Evolutionary conservation across 2,888 invertebrate species (phyloP).

Genomic region (Rhamnusium bicolor): DNA sequence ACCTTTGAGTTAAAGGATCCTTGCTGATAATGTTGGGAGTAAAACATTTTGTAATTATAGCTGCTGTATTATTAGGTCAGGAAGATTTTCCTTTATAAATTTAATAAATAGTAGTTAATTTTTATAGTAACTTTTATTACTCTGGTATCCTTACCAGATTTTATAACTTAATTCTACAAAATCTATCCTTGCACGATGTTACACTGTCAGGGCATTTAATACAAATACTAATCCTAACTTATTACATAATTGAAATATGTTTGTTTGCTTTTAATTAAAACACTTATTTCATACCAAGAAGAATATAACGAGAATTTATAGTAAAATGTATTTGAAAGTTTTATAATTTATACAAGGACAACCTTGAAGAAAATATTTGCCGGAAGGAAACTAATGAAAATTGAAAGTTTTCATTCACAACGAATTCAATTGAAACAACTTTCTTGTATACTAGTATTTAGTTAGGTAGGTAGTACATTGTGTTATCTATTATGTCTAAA

Average conservation of each 20-base stretch:
- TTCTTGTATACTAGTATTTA: not conserved
- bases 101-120: not conserved
- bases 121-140: not conserved
- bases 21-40: too few relatives aligned
- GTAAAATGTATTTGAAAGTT: not conserved
- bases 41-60: not conserved
- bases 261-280: conserved; percentile 14
- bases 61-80: not conserved
- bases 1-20: too few relatives aligned
- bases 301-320: not conserved
- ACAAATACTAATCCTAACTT: conserved; percentile 8
- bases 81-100: not conserved
- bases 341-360: not conserved
- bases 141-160: not conserved
- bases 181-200: not conserved
- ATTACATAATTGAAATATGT: not conserved
- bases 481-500: too few relatives aligned
- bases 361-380: not conserved
- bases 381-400: not conserved
- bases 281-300: not conserved
- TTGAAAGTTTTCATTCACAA: not conserved
- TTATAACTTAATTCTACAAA: not conserved
- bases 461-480: too few relatives aligned
- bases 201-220: not conserved
- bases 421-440: not conserved